Base-by-base conservation (phyloP, 2,113 vertebrate species). In the Lophochroa leadbeateri region DNA sequence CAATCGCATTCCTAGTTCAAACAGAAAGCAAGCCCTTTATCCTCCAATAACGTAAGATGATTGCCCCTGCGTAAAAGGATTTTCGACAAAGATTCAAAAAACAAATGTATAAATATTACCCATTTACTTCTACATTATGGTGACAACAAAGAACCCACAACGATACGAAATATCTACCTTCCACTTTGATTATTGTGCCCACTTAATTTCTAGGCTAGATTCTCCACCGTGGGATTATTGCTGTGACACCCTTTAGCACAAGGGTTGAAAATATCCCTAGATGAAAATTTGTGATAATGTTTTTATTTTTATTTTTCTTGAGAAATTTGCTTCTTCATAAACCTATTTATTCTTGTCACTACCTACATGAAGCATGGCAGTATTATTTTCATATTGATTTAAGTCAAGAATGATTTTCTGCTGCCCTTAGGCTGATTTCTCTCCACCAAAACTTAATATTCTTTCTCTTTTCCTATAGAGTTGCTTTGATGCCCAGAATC, bases 261-360 rank as follows among this genome's bases (percentile, higher is more conserved):
- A 55, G 21, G 88, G 28, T 5, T 79, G 21, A 90, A 85, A 72
- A 11, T 57, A 13, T 52, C 21, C 35, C 39, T 19, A 4, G 52
- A 52, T 19, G 2, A 96, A 35, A 64, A 93, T 49, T 18, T 86
- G 25, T 80, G n/a, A 52, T 29, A 68, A 65, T 27, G 21, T 1
- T 86, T 68, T 80, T 80, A 55, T 39, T 41, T 90, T 84, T 86
- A 58, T 74, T 83, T 87, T 72, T 39, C 35, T 82, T 58, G 35
- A 86, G 29, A 68, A 81, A 83, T 67, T 46, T 83, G 7, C 13
- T 82, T 75, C 65, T 72, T 64, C 25, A 28, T 68, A 96, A 81
- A 76, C 2, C 6, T 41, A 13, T 41, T 25, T 46, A 85, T 13
- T 69, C 63, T 58, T 68, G 46, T 76, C 49, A 64, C 27, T 68